Percentiles rank a stretch among this genome's conserved stretches.
These are phyloP conservation scores for Syrrhaptes paradoxus DNA, from an alignment of 2,113 vertebrate genomes.

Conservation along the genomic window DNA sequence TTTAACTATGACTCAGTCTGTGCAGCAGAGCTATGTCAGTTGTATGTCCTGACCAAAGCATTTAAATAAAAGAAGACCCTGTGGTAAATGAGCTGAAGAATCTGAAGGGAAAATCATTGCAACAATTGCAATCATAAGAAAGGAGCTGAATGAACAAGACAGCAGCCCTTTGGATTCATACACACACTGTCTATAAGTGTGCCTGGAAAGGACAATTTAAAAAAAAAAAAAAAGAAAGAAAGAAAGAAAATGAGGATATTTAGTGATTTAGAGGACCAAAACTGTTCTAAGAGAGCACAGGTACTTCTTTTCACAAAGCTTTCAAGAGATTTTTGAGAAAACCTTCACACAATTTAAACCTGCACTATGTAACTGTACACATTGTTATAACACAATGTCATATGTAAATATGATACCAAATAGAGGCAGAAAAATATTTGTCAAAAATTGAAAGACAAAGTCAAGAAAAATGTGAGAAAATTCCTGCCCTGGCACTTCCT, in stretches of 20 bases:
- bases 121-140: not conserved
- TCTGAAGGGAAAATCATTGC: not conserved
- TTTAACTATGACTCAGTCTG: not conserved
- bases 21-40: not conserved
- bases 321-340: not conserved
- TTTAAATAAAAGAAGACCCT: not conserved
- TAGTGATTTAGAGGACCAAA: not conserved
- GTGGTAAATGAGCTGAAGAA: not conserved
- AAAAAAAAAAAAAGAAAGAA: too few species aligned
- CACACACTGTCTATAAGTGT: not conserved
- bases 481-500: not conserved
- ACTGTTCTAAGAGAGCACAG: not conserved
- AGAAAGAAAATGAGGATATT: not conserved
- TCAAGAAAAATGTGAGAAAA: not conserved
- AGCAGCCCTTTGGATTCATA: not conserved
- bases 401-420: fast-evolving
- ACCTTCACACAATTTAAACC: not conserved
- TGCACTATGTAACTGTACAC: not conserved
- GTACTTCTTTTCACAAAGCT: not conserved
- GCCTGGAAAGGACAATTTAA: not conserved
- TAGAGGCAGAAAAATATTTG: not conserved
- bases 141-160: not conserved
- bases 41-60: not conserved
- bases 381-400: not conserved
- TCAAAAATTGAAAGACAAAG: not conserved